Conservation (phyloP, 2,113 vertebrate genomes). For the Mesoclemmys tuberculata region DNA sequence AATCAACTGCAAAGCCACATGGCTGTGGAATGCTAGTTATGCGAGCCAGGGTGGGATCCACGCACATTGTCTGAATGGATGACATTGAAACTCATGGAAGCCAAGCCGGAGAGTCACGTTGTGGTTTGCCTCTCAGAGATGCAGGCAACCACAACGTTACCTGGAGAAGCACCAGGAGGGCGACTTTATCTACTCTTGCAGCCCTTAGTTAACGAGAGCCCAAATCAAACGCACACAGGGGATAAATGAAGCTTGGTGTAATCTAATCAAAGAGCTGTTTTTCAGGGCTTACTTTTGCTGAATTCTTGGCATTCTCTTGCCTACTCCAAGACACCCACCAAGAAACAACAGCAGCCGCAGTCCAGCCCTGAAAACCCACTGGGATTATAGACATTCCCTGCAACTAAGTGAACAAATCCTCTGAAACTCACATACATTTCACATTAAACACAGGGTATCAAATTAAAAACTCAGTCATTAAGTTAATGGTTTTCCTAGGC, state of each 20-base stretch:
- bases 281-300: conserved; percentile 8
- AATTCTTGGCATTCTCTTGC: conserved; percentile 61
- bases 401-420: not conserved
- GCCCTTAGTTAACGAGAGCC: not conserved
- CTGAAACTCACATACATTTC: not conserved
- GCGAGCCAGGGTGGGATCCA: conserved; percentile 4
- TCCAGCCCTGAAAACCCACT: conserved; percentile 15
- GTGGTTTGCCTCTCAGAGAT: not conserved
- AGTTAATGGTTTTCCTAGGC: conserved; percentile 45
- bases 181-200: conserved; percentile 7
- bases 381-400: conserved; percentile 19
- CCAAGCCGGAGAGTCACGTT: not conserved
- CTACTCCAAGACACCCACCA: conserved; percentile 65
- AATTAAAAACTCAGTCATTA: conserved; percentile 50
- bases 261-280: conserved; percentile 60
- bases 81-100: not conserved
- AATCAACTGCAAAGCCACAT: not conserved
- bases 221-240: not conserved
- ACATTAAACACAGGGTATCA: conserved; percentile 40
- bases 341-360: conserved; percentile 14
- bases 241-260: conserved; percentile 40
- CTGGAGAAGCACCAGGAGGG: not conserved
- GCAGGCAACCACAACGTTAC: not conserved
- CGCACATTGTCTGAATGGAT: not conserved
- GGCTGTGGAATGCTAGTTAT: conserved; percentile 15